Conservation (phyloP, 92 coral and sea anemone genomes). For the Parazoanthus swiftii region DNA sequence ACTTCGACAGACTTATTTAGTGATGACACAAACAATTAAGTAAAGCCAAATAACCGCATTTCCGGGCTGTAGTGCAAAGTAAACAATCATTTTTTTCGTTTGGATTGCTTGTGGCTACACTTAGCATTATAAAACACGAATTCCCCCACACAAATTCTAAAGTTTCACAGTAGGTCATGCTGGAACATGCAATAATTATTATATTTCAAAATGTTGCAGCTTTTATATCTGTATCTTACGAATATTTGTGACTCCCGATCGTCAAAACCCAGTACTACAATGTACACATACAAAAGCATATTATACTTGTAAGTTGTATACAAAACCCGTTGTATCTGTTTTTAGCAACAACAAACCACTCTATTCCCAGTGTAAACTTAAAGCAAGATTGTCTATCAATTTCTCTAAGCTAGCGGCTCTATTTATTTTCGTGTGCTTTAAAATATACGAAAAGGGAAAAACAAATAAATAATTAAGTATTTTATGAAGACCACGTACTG, state of each 20-base stretch:
- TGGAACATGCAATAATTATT: neutral
- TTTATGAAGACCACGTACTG: neutral
- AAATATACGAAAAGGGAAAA: neutral
- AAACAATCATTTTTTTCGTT: neutral
- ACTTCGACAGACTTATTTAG: constrained; percentile 26
- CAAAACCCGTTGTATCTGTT: neutral
- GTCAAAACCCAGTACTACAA: neutral
- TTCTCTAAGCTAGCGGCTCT: neutral
- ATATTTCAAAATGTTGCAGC: neutral
- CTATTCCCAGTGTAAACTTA: too few relatives aligned
- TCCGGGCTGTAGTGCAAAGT: neutral
- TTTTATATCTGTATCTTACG: neutral
- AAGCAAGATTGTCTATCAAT: neutral
- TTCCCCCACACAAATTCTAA: neutral
- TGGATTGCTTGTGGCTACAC: neutral
- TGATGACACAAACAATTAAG: constrained; percentile 36
- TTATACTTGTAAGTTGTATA: too few relatives aligned
- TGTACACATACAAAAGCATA: neutral
- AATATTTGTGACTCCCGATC: neutral
- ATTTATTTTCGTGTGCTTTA: constrained; percentile 1
- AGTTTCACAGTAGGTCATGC: neutral
- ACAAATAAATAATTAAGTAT: constrained; percentile 20
- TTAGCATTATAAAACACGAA: constrained; percentile 10
- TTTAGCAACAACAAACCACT: too few relatives aligned
- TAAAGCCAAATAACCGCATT: neutral